phyloP scores from a whole-genome alignment of 2,797 vertebrate genomes.

The Craterocephalus amniculus region DNA sequence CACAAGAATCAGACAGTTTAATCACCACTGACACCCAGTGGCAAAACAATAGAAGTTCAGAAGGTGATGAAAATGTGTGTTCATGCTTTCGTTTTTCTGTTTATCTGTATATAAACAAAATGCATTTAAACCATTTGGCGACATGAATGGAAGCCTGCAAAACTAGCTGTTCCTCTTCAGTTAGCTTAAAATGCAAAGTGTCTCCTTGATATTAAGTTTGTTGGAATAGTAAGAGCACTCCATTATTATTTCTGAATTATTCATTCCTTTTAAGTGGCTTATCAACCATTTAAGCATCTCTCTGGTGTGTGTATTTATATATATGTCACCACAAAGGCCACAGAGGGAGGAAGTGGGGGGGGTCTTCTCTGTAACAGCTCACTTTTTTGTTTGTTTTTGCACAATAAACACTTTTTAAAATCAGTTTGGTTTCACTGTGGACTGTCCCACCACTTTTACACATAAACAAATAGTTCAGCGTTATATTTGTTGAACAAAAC shows the following conservation, averaged over 20 bases:
- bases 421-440: neutral
- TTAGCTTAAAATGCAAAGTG: slow-evolving; percentile 55
- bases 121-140: slow-evolving; percentile 32
- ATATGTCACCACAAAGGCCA: slow-evolving; percentile 34
- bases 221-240: slow-evolving; percentile 48
- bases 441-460: neutral
- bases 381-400: no score
- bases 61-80: no score
- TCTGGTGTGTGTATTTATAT: slow-evolving; percentile 12
- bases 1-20: slow-evolving; percentile 11
- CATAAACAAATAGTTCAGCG: neutral
- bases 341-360: neutral
- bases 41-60: slow-evolving; percentile 15
- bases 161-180: slow-evolving; percentile 5
- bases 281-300: slow-evolving; percentile 34
- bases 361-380: no score
- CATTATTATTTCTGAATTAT: slow-evolving; percentile 63
- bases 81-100: no score
- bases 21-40: slow-evolving; percentile 71
- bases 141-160: neutral
- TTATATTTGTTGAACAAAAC: neutral
- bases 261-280: slow-evolving; percentile 54
- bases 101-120: neutral
- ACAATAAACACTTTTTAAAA: no score
- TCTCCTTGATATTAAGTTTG: slow-evolving; percentile 40